Percentiles rank a stretch among this genome's conserved stretches.
Evolutionary conservation across 2,797 vertebrate genomes (phyloP).

Genomic region (Ctenosaura bakeri): DNA sequence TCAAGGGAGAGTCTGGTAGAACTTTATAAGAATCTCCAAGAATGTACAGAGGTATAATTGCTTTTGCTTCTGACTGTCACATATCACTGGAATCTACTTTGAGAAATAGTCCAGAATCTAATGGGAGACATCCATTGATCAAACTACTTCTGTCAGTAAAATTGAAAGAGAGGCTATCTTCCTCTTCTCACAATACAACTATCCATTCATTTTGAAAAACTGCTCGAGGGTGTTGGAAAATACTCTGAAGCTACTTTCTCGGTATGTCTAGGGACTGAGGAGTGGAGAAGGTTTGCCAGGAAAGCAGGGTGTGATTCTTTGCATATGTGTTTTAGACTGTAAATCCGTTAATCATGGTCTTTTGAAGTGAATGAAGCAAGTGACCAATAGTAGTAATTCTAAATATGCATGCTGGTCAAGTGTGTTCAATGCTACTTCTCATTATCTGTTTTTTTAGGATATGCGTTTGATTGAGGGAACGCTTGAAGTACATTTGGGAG

Average conservation of each 20-base stretch:
- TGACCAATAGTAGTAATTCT: background rate
- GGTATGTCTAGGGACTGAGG: too few species aligned
- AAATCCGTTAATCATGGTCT: background rate
- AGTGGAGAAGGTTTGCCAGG: background rate
- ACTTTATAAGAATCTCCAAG: conserved; percentile 90
- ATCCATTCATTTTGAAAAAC: too few species aligned
- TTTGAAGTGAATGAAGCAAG: background rate
- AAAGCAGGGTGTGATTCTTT: background rate
- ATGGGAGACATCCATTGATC: too few species aligned
- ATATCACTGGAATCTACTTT: background rate
- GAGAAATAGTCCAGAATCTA: background rate
- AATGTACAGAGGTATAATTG: conserved; percentile 88
- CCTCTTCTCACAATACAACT: too few species aligned
- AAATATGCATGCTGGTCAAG: background rate
- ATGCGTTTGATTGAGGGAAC: conserved; percentile 94
- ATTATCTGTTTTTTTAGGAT: conserved; percentile 83
- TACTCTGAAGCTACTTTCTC: too few species aligned
- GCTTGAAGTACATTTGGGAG: conserved; percentile 91
- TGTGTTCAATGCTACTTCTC: conserved; percentile 8
- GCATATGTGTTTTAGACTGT: background rate
- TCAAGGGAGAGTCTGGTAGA: conserved; percentile 94
- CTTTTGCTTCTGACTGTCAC: rapidly evolving
- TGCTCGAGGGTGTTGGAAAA: too few species aligned
- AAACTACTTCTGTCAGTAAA: too few species aligned
- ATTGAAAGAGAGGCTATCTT: too few species aligned